Base-by-base conservation (phyloP, 1,140 invertebrate genomes). In the Bombus waltoni region DNA sequence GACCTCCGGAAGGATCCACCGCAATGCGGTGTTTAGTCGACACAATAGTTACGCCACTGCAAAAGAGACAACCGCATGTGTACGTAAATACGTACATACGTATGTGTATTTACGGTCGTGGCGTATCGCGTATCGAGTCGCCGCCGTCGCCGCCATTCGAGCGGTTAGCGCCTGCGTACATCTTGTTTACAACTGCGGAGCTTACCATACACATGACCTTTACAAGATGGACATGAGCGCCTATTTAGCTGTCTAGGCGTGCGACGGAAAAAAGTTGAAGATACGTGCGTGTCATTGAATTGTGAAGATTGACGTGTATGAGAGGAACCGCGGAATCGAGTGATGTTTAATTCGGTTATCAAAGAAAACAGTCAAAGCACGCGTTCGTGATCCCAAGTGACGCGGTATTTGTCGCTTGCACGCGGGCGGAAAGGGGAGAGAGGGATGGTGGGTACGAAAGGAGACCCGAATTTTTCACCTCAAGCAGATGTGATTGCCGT, bases 101-200 rank as follows among this genome's bases (percentile, higher is more conserved):
- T 74, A 88, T 57, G 65, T 88, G 84, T 91, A 87, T 88, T 87
- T 87, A 90, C 88, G 81, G 88, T 89, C 89, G 88, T 91, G 87
- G 87, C 87, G 87, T 92, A 91, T 90, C 89, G 89, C 88, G 89
- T 90, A 92, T 93, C 93, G 88, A 92, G 91, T 93, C 90, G 89
- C 91, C 92, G 91, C 90, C 90, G 92, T 90, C 87, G 89, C 90
- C 92, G 92, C 92, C 92, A 93, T 94, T 95, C 93, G 93, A 93
- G 92, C 92, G 88, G 91, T 92, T 89, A 78, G 93, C 93, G 93
- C 93, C 91, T 95, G 94, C 94, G 95, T 93, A 94, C 70, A 93
- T 92, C 91, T 95, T 95, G 94, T 95, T 95, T 95, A 95, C 95
- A 95, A 95, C 94, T 95, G 94, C 94, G 92, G 93, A 95, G 94